Evolutionary conservation across 2,113 vertebrate genomes (phyloP).

Genomic region (Phaethon lepturus): DNA sequence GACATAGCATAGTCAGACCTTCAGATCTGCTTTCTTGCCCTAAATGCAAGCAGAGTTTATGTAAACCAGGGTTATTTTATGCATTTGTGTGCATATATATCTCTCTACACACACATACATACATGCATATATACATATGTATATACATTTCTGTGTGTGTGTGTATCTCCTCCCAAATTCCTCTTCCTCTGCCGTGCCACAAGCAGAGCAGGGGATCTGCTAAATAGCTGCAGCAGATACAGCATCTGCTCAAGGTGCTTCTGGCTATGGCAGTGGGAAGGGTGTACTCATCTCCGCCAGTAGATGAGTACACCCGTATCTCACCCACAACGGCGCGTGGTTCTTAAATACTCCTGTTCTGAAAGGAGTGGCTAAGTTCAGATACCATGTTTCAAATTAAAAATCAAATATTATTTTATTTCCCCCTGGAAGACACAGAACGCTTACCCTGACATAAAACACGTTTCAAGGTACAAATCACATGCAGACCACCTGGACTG

Average conservation of each 20-base stretch:
- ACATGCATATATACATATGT: neutral
- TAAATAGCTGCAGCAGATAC: neutral
- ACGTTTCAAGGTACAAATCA: neutral
- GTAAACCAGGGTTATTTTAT: neutral
- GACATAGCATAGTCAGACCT: neutral
- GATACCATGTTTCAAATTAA: neutral
- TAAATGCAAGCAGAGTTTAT: neutral
- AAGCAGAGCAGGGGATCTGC: neutral
- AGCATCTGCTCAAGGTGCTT: neutral
- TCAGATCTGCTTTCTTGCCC: neutral
- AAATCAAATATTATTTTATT: neutral
- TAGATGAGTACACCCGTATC: no score
- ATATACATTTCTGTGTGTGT: neutral
- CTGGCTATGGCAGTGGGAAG: neutral
- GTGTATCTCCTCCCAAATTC: neutral
- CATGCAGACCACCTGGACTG: neutral
- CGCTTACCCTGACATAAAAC: neutral
- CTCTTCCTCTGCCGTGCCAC: neutral
- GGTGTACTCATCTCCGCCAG: neutral
- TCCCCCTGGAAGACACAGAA: neutral
- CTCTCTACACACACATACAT: neutral
- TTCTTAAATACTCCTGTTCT: neutral
- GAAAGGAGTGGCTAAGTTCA: neutral
- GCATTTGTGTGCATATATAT: neutral
- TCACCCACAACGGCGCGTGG: neutral